phyloP scores from a whole-genome alignment of 2,888 invertebrate species.

The Orchesella flavescens region DNA sequence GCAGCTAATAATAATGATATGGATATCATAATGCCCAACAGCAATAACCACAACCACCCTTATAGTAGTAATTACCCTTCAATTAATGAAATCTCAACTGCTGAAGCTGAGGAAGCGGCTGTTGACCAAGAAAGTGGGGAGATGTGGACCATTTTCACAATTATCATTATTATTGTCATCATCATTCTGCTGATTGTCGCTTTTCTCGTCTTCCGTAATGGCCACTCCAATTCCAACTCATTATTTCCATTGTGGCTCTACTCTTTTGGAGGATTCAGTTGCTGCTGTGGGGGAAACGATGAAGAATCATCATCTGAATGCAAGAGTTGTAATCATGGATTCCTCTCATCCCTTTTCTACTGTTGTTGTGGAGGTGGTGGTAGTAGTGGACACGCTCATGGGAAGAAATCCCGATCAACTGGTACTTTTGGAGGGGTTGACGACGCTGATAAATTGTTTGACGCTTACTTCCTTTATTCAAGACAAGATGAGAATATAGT shows the following conservation, averaged over 20 bases:
- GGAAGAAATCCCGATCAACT: slow-evolving; percentile 80
- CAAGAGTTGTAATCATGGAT: not conserved
- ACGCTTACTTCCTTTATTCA: slow-evolving; percentile 92
- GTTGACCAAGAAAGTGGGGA: slow-evolving; percentile 23
- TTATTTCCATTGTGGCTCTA: slow-evolving; percentile 49
- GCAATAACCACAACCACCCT: slow-evolving; percentile 2
- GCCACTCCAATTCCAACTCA: slow-evolving; percentile 48
- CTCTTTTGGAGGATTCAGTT: slow-evolving; percentile 5
- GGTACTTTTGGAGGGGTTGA: slow-evolving; percentile 66
- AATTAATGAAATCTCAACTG: slow-evolving; percentile 31
- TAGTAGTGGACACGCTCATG: not conserved
- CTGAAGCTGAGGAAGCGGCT: slow-evolving; percentile 30
- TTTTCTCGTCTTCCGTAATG: slow-evolving; percentile 65
- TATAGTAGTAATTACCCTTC: slow-evolving; percentile 31
- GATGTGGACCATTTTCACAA: slow-evolving; percentile 56
- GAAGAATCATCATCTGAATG: not conserved
- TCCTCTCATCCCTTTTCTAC: slow-evolving; percentile 22
- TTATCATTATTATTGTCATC: slow-evolving; percentile 42
- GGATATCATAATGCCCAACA: not conserved
- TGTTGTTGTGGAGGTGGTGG: slow-evolving; percentile 45
- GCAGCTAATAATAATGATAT: slow-evolving; percentile 41
- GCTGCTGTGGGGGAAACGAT: not conserved
- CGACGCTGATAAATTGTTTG: slow-evolving; percentile 77
- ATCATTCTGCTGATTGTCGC: slow-evolving; percentile 57
- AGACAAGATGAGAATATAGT: slow-evolving; percentile 85